A percentile compares a stretch with the other conserved stretches of the same genome.
These are phyloP conservation scores for Coenonympha glycerion DNA, from an alignment of 2,888 invertebrate species.

Conservation along the genomic window DNA sequence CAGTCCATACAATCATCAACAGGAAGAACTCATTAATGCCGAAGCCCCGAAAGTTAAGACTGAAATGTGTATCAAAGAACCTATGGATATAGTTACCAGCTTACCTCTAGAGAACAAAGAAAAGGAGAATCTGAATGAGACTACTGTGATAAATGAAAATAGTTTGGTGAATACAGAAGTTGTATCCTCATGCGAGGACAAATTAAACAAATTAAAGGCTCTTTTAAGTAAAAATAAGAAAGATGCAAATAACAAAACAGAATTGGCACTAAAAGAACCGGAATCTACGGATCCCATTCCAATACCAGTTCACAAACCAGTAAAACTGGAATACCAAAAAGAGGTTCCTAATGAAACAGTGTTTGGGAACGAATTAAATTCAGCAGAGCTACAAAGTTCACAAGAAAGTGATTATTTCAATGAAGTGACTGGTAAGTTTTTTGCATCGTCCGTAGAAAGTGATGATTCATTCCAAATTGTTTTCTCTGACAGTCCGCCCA, in stretches of 20 bases:
- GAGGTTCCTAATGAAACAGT: constrained; percentile 23
- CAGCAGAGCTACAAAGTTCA: constrained; percentile 21
- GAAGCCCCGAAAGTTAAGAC: constrained; percentile 44
- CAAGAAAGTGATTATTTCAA: constrained; percentile 45
- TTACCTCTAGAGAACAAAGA: constrained; percentile 15
- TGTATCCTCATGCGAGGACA: constrained; percentile 57
- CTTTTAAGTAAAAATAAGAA: constrained; percentile 27
- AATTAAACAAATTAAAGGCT: constrained; percentile 52
- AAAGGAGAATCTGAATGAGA: constrained; percentile 13
- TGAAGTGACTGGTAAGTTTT: constrained; percentile 58
- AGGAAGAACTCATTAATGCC: constrained; percentile 37
- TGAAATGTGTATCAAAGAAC: constrained; percentile 34
- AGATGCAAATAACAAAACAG: background rate
- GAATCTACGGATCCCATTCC: constrained; percentile 14
- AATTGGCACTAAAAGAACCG: constrained; percentile 1
- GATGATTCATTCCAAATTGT: constrained; percentile 70
- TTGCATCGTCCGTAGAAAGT: constrained; percentile 47
- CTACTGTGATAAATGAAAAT: constrained; percentile 18
- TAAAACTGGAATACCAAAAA: constrained; percentile 31
- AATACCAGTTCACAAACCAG: constrained; percentile 29
- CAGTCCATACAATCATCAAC: constrained; percentile 40
- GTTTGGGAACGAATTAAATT: constrained; percentile 47
- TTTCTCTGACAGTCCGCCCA: constrained; percentile 47
- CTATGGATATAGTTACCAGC: constrained; percentile 34
- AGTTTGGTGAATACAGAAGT: constrained; percentile 31